Conservation (phyloP, 2,113 vertebrate species). For the Seriola rivoliana region DNA sequence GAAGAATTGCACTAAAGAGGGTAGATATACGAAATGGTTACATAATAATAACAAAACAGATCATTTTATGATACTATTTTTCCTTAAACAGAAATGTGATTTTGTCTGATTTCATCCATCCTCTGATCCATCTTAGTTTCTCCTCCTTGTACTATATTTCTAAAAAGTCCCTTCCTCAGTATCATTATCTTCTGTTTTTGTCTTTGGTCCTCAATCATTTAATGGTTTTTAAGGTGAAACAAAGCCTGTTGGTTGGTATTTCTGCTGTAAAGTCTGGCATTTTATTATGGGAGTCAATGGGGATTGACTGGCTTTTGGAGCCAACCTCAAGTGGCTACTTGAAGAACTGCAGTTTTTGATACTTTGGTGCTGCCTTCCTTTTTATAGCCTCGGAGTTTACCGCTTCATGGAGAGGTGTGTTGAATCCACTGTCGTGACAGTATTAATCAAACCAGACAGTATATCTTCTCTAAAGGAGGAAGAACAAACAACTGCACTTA, state of each 20-base stretch:
- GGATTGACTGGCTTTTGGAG: background rate
- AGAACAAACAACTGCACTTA: too few species aligned
- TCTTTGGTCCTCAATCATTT: background rate
- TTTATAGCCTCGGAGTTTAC: too few species aligned
- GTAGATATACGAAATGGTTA: background rate
- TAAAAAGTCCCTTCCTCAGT: too few species aligned
- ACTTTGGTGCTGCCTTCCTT: too few species aligned
- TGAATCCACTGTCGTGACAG: background rate
- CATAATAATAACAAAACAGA: background rate
- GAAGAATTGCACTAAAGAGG: background rate
- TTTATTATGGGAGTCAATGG: too few species aligned
- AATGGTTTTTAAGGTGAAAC: background rate
- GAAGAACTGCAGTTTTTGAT: too few species aligned
- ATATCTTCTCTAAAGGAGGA: too few species aligned
- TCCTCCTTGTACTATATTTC: too few species aligned
- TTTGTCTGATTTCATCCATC: background rate
- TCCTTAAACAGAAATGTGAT: background rate
- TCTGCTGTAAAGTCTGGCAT: too few species aligned
- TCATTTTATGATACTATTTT: background rate
- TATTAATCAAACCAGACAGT: too few species aligned
- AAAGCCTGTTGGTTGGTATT: too few species aligned
- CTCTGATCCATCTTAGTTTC: background rate
- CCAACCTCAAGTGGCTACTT: too few species aligned
- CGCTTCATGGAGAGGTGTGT: background rate
- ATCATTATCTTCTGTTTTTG: background rate